Evolutionary conservation across 2,888 invertebrate genomes (phyloP).

Genomic region (Lissocephala sabroskyi): DNA sequence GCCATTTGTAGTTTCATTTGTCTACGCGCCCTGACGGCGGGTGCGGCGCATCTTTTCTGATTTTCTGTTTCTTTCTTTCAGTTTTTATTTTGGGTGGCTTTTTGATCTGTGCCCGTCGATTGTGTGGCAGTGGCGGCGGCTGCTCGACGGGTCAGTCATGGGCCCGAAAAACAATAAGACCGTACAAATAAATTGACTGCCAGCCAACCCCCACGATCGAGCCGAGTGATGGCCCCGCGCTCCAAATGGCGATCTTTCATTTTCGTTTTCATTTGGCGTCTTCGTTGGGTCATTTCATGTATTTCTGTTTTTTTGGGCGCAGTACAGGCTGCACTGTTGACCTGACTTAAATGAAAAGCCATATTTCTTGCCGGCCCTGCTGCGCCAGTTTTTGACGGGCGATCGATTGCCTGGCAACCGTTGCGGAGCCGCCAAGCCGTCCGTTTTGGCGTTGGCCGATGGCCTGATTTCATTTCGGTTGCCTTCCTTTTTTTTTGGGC

Average conservation of each 20-base stretch:
- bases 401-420: conserved; percentile 63
- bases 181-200: conserved; percentile 54
- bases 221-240: conserved; percentile 37
- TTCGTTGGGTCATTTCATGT: conserved; percentile 34
- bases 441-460: conserved; percentile 37
- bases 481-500: background rate
- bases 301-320: conserved; percentile 26
- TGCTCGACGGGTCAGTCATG: conserved; percentile 18
- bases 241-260: conserved; percentile 44
- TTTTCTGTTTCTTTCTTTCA: conserved; percentile 10
- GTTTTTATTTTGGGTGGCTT: conserved; percentile 19
- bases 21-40: conserved; percentile 29
- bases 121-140: conserved; percentile 5
- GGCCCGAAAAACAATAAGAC: conserved; percentile 21
- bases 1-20: conserved; percentile 31
- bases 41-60: conserved; percentile 54
- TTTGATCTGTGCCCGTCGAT: conserved; percentile 55
- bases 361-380: conserved; percentile 47
- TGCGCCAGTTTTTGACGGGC: conserved; percentile 62
- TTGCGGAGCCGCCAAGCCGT: no score
- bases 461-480: conserved; percentile 1
- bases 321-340: conserved; percentile 27
- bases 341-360: conserved; percentile 63
- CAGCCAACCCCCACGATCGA: conserved; percentile 31
- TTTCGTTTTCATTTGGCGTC: conserved; percentile 17